phyloP scores from a whole-genome alignment of 2,888 invertebrate species.

The Pyrochroa serraticornis region DNA sequence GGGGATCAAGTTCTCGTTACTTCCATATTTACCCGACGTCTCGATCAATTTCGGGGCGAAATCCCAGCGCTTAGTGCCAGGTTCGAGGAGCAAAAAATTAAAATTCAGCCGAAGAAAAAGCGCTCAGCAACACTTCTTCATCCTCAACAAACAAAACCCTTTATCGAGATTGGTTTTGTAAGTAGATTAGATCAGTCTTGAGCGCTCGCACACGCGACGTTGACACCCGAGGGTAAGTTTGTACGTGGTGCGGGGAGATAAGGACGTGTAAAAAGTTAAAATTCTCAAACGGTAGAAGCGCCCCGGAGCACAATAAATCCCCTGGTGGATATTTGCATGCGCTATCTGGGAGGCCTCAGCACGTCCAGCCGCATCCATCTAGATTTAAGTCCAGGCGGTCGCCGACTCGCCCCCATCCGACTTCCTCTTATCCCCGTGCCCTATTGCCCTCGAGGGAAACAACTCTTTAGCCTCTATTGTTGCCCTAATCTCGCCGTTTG shows the following conservation, averaged over 20 bases:
- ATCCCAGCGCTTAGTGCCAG: no score
- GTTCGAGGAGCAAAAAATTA: not conserved
- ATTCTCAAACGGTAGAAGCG: conserved; percentile 8
- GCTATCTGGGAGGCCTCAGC: conserved; percentile 36
- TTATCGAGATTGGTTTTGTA: conserved; percentile 11
- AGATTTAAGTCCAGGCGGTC: conserved; percentile 32
- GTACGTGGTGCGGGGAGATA: conserved; percentile 13
- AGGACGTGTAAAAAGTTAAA: conserved; percentile 23
- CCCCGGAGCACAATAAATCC: conserved; percentile 34
- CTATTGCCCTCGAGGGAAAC: conserved; percentile 24
- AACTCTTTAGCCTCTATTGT: conserved; percentile 20
- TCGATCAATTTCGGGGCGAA: no score
- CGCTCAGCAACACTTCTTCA: not conserved
- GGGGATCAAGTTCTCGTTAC: no score
- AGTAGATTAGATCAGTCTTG: conserved; percentile 16
- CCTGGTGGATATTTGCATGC: conserved; percentile 36
- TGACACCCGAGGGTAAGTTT: conserved; percentile 7
- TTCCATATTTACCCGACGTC: no score
- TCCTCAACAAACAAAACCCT: conserved; percentile 18
- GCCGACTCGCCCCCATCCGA: conserved; percentile 2
- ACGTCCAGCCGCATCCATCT: conserved; percentile 37
- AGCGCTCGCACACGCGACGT: conserved; percentile 14
- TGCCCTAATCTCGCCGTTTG: conserved; percentile 8
- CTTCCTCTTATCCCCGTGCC: conserved; percentile 17
- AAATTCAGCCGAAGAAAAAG: conserved; percentile 1